phyloP scores from a whole-genome alignment of 2,113 vertebrate genomes.

The Pungitius pungitius region DNA sequence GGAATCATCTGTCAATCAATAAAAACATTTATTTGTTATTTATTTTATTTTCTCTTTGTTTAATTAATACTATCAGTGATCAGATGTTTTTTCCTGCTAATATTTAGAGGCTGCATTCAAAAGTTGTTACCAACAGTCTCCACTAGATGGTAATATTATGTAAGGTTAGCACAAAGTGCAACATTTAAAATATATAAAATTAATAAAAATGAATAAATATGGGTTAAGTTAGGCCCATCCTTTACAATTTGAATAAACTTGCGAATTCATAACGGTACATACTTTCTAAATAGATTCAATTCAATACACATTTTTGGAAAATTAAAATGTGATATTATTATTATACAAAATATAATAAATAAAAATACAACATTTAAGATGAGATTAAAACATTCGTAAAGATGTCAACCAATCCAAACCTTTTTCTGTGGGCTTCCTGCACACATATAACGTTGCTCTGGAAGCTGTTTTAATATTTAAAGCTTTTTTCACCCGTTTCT shows the following conservation, averaged over 20 bases:
- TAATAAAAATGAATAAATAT: not conserved
- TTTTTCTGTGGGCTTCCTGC: not conserved
- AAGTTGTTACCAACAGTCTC: not conserved
- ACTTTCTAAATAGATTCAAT: not conserved
- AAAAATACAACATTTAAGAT: not conserved
- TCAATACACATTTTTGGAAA: no score
- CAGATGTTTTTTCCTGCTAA: not conserved
- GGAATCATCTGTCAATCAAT: not conserved
- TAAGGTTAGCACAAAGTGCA: not conserved
- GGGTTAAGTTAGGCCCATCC: not conserved
- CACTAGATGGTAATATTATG: conserved; percentile 15
- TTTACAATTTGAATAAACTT: not conserved
- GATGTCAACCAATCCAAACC: not conserved
- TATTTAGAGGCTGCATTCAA: not conserved
- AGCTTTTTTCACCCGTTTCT: not conserved
- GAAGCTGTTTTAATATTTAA: not conserved
- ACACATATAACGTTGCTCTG: not conserved
- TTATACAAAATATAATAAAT: no score
- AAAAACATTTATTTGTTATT: not conserved
- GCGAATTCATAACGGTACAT: not conserved
- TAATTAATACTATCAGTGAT: not conserved
- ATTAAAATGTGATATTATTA: no score
- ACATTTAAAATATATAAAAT: not conserved
- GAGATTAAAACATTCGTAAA: not conserved
- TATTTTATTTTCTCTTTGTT: no score